phyloP scores from a whole-genome alignment of 2,888 invertebrate species.

The Noctua janthina region DNA sequence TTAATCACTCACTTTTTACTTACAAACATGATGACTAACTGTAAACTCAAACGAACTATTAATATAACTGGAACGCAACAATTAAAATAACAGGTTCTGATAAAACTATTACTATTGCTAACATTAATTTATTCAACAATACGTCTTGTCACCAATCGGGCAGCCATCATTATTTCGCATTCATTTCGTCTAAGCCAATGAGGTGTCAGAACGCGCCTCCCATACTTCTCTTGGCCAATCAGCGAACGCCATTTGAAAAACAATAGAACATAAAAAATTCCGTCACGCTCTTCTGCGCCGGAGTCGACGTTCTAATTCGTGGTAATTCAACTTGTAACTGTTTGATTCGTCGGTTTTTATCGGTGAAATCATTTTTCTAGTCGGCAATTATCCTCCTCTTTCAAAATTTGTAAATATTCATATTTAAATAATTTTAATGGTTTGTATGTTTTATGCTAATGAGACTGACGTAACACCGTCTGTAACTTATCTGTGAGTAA shows the following conservation, averaged over 20 bases:
- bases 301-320: constrained; percentile 81
- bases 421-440: constrained; percentile 32
- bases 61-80: constrained; percentile 66
- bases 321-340: constrained; percentile 67
- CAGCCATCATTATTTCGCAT: constrained; percentile 88
- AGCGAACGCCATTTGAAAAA: constrained; percentile 84
- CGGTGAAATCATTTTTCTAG: constrained; percentile 62
- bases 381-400: constrained; percentile 35
- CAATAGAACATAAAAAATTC: constrained; percentile 89
- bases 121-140: constrained; percentile 87
- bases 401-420: constrained; percentile 34
- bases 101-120: constrained; percentile 68
- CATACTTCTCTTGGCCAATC: constrained; percentile 81
- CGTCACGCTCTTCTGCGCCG: constrained; percentile 86
- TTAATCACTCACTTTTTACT: constrained; percentile 57
- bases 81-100: constrained; percentile 73
- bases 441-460: constrained; percentile 48
- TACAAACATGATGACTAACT: constrained; percentile 53
- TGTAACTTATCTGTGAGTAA: constrained; percentile 3
- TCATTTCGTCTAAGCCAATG: constrained; percentile 83
- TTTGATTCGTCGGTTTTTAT: constrained; percentile 68
- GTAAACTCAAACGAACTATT: constrained; percentile 61
- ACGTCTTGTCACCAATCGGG: constrained; percentile 83
- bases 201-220: constrained; percentile 79
- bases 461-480: constrained; percentile 1